Evolutionary conservation across 2,888 invertebrate genomes (phyloP).

Genomic region (Charanyca ferruginea): DNA sequence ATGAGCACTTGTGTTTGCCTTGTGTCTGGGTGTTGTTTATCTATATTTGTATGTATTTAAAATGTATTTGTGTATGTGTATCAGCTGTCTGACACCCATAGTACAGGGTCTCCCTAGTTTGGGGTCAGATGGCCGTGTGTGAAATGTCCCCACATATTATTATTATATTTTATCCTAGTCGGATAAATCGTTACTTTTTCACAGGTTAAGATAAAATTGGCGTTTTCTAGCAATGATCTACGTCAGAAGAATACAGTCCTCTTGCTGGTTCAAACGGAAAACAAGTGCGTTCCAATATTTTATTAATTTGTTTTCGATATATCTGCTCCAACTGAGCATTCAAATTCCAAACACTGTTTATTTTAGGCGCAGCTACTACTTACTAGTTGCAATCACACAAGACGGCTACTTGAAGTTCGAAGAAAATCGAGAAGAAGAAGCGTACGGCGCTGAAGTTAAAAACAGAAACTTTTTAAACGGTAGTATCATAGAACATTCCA

Average conservation of each 20-base stretch:
- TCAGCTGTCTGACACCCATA: too few relatives aligned
- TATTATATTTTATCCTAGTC: too few relatives aligned
- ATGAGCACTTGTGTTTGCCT: too few relatives aligned
- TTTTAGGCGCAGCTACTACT: constrained; percentile 95
- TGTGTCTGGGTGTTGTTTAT: too few relatives aligned
- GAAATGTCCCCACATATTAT: too few relatives aligned
- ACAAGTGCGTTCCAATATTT: constrained; percentile 91
- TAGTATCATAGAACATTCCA: constrained; percentile 71
- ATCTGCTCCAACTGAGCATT: not conserved
- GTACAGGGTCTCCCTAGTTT: too few relatives aligned
- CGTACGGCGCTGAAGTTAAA: constrained; percentile 94
- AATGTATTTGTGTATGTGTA: too few relatives aligned
- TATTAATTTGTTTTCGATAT: not conserved
- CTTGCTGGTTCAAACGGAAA: constrained; percentile 95
- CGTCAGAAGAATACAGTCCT: constrained; percentile 95
- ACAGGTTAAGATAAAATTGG: constrained; percentile 95
- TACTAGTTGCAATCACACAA: constrained; percentile 95
- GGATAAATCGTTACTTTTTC: not conserved
- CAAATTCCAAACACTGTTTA: not conserved
- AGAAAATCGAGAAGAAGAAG: constrained; percentile 95
- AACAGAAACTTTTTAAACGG: constrained; percentile 96
- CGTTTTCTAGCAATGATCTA: constrained; percentile 96
- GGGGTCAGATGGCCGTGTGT: too few relatives aligned
- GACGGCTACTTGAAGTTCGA: constrained; percentile 96
- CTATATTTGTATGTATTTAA: too few relatives aligned